These are phyloP conservation scores for Argopecten irradians DNA, from an alignment of 1,140 invertebrate species.

Conservation along the genomic window DNA sequence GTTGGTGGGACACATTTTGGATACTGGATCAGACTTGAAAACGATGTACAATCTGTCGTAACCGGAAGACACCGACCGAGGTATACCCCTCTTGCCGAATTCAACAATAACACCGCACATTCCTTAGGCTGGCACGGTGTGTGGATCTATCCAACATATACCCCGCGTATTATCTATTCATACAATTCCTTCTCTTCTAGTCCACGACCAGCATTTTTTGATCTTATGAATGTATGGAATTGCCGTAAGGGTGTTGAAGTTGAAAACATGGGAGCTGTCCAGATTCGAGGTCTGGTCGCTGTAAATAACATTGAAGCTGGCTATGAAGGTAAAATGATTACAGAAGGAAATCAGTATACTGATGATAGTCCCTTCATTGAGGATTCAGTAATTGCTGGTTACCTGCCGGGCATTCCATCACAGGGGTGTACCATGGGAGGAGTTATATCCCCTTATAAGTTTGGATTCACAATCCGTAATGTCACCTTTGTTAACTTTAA, in stretches of 20 bases:
- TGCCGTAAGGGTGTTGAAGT: constrained; percentile 68
- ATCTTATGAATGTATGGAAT: constrained; percentile 61
- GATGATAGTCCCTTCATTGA: constrained; percentile 48
- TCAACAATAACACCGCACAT: constrained; percentile 71
- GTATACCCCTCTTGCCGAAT: constrained; percentile 61
- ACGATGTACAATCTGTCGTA: constrained; percentile 65
- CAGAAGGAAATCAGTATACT: constrained; percentile 31
- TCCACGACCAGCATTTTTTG: constrained; percentile 47
- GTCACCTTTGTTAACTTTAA: constrained; percentile 53
- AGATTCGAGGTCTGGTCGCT: constrained; percentile 65
- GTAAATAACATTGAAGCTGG: constrained; percentile 67
- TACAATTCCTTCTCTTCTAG: no score
- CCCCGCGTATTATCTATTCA: constrained; percentile 50
- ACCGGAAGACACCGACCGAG: constrained; percentile 59
- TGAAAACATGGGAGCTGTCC: constrained; percentile 62
- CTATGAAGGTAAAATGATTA: constrained; percentile 53
- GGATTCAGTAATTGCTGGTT: constrained; percentile 49
- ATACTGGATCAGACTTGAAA: constrained; percentile 53
- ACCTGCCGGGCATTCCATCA: not conserved
- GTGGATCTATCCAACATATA: constrained; percentile 68
- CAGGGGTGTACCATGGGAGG: constrained; percentile 46
- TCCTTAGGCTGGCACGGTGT: constrained; percentile 70
- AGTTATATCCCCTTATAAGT: constrained; percentile 53
- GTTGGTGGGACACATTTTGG: constrained; percentile 68
- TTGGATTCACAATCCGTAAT: constrained; percentile 51